These are phyloP conservation scores for Numenius arquata DNA, from an alignment of 2,113 vertebrate genomes.

Conservation along the genomic window DNA sequence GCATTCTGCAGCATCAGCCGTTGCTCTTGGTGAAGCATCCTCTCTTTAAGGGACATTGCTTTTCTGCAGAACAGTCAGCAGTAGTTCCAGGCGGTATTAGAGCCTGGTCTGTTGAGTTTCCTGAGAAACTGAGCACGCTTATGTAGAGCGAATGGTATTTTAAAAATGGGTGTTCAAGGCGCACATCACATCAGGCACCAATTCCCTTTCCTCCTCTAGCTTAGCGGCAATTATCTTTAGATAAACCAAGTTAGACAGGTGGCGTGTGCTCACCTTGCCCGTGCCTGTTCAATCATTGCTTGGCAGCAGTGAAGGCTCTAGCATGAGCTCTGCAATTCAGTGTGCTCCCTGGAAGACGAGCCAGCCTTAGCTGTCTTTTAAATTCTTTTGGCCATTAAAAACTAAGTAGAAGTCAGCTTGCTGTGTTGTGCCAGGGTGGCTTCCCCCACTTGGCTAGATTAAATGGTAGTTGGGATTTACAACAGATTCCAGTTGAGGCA, in stretches of 20 bases:
- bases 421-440: background rate
- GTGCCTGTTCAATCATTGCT: rapidly evolving
- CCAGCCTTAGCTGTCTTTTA: background rate
- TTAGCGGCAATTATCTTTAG: background rate
- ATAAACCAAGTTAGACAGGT: background rate
- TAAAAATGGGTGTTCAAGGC: background rate
- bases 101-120: background rate
- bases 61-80: background rate
- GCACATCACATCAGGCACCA: background rate
- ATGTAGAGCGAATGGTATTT: background rate
- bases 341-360: background rate
- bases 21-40: background rate
- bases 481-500: conserved; percentile 26
- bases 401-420: background rate
- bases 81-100: too few species aligned
- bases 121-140: rapidly evolving
- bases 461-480: conserved; percentile 46
- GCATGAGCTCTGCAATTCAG: rapidly evolving
- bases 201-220: background rate
- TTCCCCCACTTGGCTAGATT: background rate
- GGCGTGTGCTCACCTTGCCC: background rate
- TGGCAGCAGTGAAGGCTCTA: background rate
- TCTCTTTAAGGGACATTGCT: background rate
- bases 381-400: rapidly evolving
- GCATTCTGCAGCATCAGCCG: background rate